Base-by-base conservation (phyloP, 1,140 invertebrate genomes). In the Phymastichus coffea region DNA sequence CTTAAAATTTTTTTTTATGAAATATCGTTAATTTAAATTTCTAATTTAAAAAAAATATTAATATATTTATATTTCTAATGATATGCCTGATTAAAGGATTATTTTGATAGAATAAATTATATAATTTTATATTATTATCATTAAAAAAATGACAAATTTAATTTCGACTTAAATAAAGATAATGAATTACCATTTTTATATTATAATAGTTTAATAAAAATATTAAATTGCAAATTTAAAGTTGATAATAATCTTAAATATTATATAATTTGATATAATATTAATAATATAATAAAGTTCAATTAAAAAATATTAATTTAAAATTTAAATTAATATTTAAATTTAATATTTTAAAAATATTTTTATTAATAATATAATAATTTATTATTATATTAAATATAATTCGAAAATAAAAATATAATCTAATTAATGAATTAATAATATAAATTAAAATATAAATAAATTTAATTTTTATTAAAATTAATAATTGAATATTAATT, bases 11-110 rank as follows among this genome's bases (percentile, higher is more conserved):
- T n/a, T n/a, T n/a, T n/a, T n/a, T n/a, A n/a, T n/a, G n/a, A n/a
- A n/a, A n/a, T n/a, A n/a, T n/a, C n/a, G n/a, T n/a, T 84, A 84
- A 83, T 76, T 66, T 80, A 83, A 82, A 79, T 80, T 82, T 84
- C 84, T 83, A 81, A 84, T 71, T 81, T 79, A 80, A 81, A 80
- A 79, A 72, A 76, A 79, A 65, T 54, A 37, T 57, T n/a, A 53
- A 73, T 69, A 53, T 55, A 66, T 55, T 62, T 60, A 55, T 76
- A 76, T 72, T 78, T 80, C 79, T 77, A 80, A 80, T 71, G 68
- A 66, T 59, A 61, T 67, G 58, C 67, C 59, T 52, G 49, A 48
- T 57, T 43, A n/a, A 60, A 58, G 1, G 61, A 76, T 71, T 71
- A 72, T 74, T 75, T 68, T 77, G 81, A 82, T 78, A 82, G 80